These are phyloP conservation scores for Clamator glandarius DNA, from an alignment of 2,797 vertebrate genomes.

Conservation along the genomic window DNA sequence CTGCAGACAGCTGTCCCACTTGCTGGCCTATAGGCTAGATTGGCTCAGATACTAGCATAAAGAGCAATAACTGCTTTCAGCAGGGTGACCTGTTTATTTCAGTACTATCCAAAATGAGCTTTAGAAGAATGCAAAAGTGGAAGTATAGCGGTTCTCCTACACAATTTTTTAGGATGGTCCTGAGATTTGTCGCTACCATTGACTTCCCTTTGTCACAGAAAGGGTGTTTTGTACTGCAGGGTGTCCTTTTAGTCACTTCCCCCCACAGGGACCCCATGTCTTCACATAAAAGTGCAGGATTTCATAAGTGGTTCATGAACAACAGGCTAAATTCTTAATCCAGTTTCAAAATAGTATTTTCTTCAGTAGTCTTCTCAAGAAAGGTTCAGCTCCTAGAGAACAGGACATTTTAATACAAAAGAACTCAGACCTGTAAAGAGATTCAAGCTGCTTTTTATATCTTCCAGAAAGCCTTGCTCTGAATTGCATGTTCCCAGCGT, in stretches of 20 bases:
- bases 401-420: slow-evolving; percentile 3
- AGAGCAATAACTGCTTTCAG: neutral
- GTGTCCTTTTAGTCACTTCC: neutral
- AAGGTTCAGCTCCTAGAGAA: neutral
- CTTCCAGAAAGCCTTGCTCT: slow-evolving; percentile 49
- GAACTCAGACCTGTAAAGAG: neutral
- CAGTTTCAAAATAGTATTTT: neutral
- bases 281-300: neutral
- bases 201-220: neutral
- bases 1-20: neutral
- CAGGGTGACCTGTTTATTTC: neutral
- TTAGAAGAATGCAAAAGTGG: neutral
- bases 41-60: neutral
- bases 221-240: neutral
- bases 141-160: accelerated
- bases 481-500: neutral
- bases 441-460: slow-evolving; percentile 51
- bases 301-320: neutral
- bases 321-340: neutral
- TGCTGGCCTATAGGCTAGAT: neutral
- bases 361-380: neutral
- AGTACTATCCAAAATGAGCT: neutral
- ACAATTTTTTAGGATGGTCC: neutral
- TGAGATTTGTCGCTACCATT: neutral
- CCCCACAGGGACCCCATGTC: neutral